Conservation (phyloP, 2,797 vertebrate genomes). For the Lepus oiostolus region DNA sequence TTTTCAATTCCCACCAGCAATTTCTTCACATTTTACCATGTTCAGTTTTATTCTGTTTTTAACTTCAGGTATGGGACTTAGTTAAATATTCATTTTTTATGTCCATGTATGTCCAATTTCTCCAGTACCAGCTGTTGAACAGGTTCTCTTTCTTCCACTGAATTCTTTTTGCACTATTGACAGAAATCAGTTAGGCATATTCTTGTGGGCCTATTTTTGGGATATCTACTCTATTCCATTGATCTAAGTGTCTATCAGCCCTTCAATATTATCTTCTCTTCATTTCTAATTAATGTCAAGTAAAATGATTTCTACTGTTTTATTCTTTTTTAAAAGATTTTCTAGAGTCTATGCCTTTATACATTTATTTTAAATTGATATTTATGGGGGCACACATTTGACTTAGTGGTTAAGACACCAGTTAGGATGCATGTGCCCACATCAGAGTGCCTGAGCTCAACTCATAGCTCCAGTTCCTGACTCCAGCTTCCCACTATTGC, state of each 20-base stretch:
- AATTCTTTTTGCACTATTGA: background rate
- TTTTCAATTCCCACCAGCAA: background rate
- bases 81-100: background rate
- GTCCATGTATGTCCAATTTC: background rate
- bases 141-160: background rate
- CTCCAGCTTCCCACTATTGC: too few relatives aligned
- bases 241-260: background rate
- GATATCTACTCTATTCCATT: background rate
- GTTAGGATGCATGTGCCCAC: too few relatives aligned
- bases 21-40: background rate
- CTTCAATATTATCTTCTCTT: background rate
- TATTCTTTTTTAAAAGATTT: background rate
- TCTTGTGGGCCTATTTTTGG: background rate
- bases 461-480: too few relatives aligned
- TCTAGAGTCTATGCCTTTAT: conserved; percentile 6
- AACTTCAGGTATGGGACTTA: background rate
- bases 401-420: too few relatives aligned
- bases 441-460: too few relatives aligned
- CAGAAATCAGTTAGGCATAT: background rate
- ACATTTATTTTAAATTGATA: background rate
- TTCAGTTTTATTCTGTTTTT: background rate
- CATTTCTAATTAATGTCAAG: background rate
- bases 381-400: background rate
- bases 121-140: background rate
- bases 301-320: background rate